These are phyloP conservation scores for Apteryx mantelli DNA, from an alignment of 2,113 vertebrate species.

Conservation along the genomic window DNA sequence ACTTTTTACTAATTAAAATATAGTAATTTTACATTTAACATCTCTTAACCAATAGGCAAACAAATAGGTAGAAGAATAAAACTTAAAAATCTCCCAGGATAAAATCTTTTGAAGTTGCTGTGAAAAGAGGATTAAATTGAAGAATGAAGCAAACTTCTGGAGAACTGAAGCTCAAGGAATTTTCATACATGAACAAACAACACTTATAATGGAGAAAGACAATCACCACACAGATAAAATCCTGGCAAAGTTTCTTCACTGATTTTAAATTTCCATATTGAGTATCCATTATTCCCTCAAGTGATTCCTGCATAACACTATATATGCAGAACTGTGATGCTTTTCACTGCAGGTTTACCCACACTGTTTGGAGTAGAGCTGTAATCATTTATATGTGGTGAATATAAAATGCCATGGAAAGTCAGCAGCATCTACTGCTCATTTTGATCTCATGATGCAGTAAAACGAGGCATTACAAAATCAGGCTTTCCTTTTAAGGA, in stretches of 20 bases:
- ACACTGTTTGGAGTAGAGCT: neutral
- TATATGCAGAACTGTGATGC: neutral
- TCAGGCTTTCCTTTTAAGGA: neutral
- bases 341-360: neutral
- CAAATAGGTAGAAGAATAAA: slow-evolving; percentile 37
- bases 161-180: neutral
- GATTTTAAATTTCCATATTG: neutral
- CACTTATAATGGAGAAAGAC: neutral
- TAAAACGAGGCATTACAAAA: neutral
- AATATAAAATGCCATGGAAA: neutral
- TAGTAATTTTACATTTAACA: slow-evolving; percentile 47
- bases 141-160: neutral
- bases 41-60: slow-evolving; percentile 30
- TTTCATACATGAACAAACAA: neutral
- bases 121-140: neutral
- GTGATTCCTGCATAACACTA: neutral
- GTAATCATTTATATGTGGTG: neutral
- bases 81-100: slow-evolving; percentile 29
- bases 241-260: neutral
- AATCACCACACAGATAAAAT: neutral
- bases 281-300: neutral
- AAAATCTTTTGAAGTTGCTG: neutral
- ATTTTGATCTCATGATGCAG: neutral
- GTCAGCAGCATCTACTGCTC: neutral
- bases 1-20: slow-evolving; percentile 69